A percentile compares a stretch with the other conserved stretches of the same genome.
phyloP scores from a whole-genome alignment of 2,113 vertebrate species.

The Stegastes partitus region DNA sequence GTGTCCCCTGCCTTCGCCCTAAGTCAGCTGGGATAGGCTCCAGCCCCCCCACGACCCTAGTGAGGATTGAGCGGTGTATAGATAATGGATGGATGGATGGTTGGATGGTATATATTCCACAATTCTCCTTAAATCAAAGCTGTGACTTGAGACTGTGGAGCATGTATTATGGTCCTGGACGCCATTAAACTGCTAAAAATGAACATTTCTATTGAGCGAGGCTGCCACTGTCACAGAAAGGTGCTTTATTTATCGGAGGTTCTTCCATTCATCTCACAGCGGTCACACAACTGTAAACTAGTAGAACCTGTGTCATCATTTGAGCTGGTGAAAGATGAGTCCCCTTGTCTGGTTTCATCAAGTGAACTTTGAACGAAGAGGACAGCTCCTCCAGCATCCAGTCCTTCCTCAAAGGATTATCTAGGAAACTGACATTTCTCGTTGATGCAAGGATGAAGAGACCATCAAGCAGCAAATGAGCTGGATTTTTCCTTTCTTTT shows the following conservation, averaged over 20 bases:
- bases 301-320: not conserved
- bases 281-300: not conserved
- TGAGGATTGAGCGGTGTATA: too few species aligned
- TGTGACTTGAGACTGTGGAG: not conserved
- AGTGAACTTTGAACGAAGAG: too few species aligned
- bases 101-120: too few species aligned
- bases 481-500: not conserved
- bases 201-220: not conserved
- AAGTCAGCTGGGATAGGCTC: too few species aligned
- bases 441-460: conserved; percentile 35
- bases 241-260: not conserved
- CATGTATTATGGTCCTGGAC: not conserved
- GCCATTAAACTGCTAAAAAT: not conserved
- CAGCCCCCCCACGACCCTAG: too few species aligned
- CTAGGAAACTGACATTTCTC: conserved; percentile 38
- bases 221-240: not conserved
- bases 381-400: not conserved
- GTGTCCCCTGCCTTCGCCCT: too few species aligned
- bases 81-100: too few species aligned
- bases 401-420: not conserved
- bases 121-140: not conserved
- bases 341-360: conserved; percentile 12
- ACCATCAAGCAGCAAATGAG: conserved; percentile 53
- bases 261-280: not conserved
- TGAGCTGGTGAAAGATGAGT: conserved; percentile 23